Evolutionary conservation across 2,888 invertebrate species (phyloP), one percentile per base, ranked within the genome.

Genomic region (Macrophya alboannulata): DNA sequence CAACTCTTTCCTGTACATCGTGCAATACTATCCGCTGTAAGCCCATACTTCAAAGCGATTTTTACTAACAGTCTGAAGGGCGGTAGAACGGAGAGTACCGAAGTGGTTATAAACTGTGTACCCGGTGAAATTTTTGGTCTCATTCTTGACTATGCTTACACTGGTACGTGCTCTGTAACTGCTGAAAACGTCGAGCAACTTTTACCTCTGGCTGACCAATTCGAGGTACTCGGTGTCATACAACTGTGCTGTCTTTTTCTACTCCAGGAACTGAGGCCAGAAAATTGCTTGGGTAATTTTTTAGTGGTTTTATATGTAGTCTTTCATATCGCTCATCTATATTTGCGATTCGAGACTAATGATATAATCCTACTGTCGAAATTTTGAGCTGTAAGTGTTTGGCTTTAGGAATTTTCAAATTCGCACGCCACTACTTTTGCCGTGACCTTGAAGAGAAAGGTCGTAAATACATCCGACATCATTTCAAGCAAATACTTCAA

Each of bases 91-190:
- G 96, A 96, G 90, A 95, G 95, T 88, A 95, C 94, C 1, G 95
- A 96, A 92, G 95, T 96, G 88, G 94, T 94, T 88, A 95, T 96
- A 55, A 95, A 95, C 88, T 89, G 89, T 79, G 95, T 96, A 59
- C 94, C 96, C 1, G 95, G 95, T 86, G 93, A 94, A 86, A 95
- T 95, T 90, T 96, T 97, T 94, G 94, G 94, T 85, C 94, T 95
- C 65, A 95, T 97, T 86, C 95, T 98, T 84, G 97, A 97, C 90
- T 97, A 96, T 91, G 96, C 96, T 0, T 97, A 97, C 91, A 96
- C 97, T 4, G 96, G 97, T 65, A 94, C 94, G 25, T 97, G 97
- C 90, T 92, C 93, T 84, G 95, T 97, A 62, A 95, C 95, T 5
- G 94, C 95, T 62, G 95, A 95, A 45, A 97, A 96, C 91, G 97